Evolutionary conservation across 2,888 invertebrate species (phyloP).

Genomic region (Oithona nana): DNA sequence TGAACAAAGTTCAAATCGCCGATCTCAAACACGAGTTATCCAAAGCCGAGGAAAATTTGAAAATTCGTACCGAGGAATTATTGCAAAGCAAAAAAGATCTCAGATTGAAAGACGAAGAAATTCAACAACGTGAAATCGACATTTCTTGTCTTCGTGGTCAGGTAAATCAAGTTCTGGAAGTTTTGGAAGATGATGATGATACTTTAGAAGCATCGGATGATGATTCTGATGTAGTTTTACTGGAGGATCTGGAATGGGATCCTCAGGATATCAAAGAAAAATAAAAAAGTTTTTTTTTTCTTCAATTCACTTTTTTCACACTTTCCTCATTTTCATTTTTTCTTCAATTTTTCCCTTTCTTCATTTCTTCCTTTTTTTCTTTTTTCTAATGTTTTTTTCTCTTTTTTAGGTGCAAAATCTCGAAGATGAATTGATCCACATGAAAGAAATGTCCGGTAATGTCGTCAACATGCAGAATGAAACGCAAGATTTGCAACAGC

Average conservation of each 20-base stretch:
- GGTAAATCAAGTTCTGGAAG: slow-evolving; percentile 1
- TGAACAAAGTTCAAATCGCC: slow-evolving; percentile 4
- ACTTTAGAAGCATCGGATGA: not conserved
- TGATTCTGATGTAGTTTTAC: not conserved
- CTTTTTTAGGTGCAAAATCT: slow-evolving; percentile 7
- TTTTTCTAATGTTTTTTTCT: too few relatives aligned
- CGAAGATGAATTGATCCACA: not conserved
- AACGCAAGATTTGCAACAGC: not conserved
- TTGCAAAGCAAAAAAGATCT: not conserved
- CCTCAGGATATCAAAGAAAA: not conserved
- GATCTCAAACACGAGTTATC: slow-evolving; percentile 4
- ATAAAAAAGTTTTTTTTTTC: not conserved
- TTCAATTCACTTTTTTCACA: not conserved
- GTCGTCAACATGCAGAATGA: not conserved
- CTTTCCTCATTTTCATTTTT: too few relatives aligned
- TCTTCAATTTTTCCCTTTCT: too few relatives aligned
- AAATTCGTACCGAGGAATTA: not conserved
- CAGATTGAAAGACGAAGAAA: not conserved
- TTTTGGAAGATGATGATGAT: not conserved
- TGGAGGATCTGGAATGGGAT: not conserved
- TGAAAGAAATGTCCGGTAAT: not conserved
- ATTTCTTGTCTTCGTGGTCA: slow-evolving; percentile 4
- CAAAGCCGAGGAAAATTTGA: slow-evolving; percentile 2
- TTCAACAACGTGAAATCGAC: slow-evolving; percentile 11
- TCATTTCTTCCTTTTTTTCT: too few relatives aligned